phyloP scores from a whole-genome alignment of 2,797 vertebrate species.

The Lutjanus argentimaculatus region DNA sequence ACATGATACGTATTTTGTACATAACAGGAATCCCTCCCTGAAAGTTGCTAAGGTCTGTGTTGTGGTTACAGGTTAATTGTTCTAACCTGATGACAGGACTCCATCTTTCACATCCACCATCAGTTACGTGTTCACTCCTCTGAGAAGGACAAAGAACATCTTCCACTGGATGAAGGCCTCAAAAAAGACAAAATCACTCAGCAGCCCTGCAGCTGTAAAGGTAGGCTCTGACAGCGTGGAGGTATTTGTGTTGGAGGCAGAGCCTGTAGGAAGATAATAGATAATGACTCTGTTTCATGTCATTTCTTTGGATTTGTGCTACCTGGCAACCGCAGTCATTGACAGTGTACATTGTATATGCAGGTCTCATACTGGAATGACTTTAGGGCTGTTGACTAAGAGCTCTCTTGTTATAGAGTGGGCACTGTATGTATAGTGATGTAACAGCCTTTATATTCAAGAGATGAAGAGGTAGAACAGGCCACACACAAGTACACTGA shows the following conservation, averaged over 20 bases:
- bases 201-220: conserved; percentile 44
- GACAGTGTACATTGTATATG: conserved; percentile 30
- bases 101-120: conserved; percentile 18
- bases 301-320: conserved; percentile 49
- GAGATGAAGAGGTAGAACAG: conserved; percentile 65
- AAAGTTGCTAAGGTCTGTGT: conserved; percentile 75
- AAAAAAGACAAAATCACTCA: conserved; percentile 43
- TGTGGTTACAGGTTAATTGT: conserved; percentile 76
- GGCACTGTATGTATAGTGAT: conserved; percentile 53
- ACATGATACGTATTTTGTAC: conserved; percentile 26
- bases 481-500: conserved; percentile 65
- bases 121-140: background rate
- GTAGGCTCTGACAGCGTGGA: conserved; percentile 56
- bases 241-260: conserved; percentile 38
- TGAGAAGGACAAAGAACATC: conserved; percentile 24
- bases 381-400: conserved; percentile 41
- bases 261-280: conserved; percentile 36
- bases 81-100: conserved; percentile 20
- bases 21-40: conserved; percentile 5
- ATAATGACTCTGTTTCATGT: conserved; percentile 44
- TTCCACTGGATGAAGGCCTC: conserved; percentile 65
- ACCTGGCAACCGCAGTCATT: conserved; percentile 65
- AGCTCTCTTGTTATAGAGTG: conserved; percentile 57
- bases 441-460: conserved; percentile 53
- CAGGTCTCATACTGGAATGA: conserved; percentile 3